Conservation (phyloP, 2,888 invertebrate genomes). For the Tetranychus piercei region DNA sequence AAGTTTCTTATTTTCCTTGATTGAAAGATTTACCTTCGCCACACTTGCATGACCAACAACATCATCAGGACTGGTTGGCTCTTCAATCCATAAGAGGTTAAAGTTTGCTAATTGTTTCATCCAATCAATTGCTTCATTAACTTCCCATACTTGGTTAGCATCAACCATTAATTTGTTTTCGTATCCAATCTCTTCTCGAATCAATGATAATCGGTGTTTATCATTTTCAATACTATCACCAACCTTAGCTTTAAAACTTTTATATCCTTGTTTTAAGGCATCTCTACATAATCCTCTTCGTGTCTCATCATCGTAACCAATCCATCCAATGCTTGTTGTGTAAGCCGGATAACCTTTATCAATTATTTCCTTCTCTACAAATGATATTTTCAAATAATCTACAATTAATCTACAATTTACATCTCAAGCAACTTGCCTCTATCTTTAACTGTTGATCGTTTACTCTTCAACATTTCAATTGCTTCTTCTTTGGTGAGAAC, state of each 20-base stretch:
- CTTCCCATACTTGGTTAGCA: constrained; percentile 75
- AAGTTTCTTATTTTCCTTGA: background rate
- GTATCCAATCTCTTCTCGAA: constrained; percentile 55
- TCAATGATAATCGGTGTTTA: constrained; percentile 47
- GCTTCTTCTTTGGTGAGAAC: constrained; percentile 65
- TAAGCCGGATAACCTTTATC: constrained; percentile 62
- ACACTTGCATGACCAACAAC: constrained; percentile 65
- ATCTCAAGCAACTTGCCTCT: constrained; percentile 33
- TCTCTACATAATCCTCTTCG: constrained; percentile 38
- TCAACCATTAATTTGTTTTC: constrained; percentile 63
- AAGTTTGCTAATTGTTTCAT: constrained; percentile 54
- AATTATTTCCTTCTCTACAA: constrained; percentile 41
- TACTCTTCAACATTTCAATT: constrained; percentile 45
- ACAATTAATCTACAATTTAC: background rate
- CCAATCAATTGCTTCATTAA: constrained; percentile 64
- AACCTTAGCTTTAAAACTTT: constrained; percentile 68
- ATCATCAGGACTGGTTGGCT: constrained; percentile 80
- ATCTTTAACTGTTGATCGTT: constrained; percentile 38
- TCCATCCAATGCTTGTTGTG: constrained; percentile 63
- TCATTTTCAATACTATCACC: constrained; percentile 60
- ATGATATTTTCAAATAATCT: constrained; percentile 5
- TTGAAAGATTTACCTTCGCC: constrained; percentile 41
- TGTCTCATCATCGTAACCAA: constrained; percentile 61
- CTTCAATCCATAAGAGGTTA: constrained; percentile 71
- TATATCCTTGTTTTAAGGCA: constrained; percentile 20